phyloP scores from a whole-genome alignment of 1,140 invertebrate species.

The Parasteatoda tepidariorum region DNA sequence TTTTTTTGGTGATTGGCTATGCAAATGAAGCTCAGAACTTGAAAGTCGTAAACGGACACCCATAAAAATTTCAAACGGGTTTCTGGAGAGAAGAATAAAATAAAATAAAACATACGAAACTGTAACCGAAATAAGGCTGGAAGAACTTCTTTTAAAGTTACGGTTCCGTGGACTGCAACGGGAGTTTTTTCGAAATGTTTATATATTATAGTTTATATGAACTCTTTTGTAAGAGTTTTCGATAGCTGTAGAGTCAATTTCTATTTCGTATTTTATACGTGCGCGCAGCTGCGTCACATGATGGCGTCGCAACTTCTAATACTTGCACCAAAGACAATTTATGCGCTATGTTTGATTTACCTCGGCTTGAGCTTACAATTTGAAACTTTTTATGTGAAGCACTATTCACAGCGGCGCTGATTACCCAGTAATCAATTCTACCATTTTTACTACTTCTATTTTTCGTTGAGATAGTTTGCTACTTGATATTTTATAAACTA shows the following conservation, averaged over 20 bases:
- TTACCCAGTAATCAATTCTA: too few relatives aligned
- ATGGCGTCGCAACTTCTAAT: too few relatives aligned
- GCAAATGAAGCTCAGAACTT: constrained; percentile 51
- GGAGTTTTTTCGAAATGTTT: constrained; percentile 42
- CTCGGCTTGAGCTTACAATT: neutral
- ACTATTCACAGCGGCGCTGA: too few relatives aligned
- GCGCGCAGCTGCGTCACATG: too few relatives aligned
- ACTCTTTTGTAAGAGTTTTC: constrained; percentile 1
- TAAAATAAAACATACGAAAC: constrained; percentile 27
- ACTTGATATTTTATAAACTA: too few relatives aligned
- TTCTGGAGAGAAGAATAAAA: constrained; percentile 2
- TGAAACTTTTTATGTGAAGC: neutral
- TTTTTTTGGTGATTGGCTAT: constrained; percentile 61
- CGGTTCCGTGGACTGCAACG: constrained; percentile 46
- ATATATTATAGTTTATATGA: constrained; percentile 41
- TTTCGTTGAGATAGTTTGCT: too few relatives aligned
- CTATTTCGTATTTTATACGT: too few relatives aligned
- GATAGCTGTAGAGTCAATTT: too few relatives aligned
- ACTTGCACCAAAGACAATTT: too few relatives aligned
- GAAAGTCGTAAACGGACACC: constrained; percentile 49
- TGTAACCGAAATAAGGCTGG: neutral
- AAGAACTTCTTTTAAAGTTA: constrained; percentile 13
- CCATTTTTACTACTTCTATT: too few relatives aligned
- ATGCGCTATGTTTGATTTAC: neutral
- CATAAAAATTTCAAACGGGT: constrained; percentile 39